Evolutionary conservation across 2,113 vertebrate species (phyloP).

Genomic region (Chitala chitala): DNA sequence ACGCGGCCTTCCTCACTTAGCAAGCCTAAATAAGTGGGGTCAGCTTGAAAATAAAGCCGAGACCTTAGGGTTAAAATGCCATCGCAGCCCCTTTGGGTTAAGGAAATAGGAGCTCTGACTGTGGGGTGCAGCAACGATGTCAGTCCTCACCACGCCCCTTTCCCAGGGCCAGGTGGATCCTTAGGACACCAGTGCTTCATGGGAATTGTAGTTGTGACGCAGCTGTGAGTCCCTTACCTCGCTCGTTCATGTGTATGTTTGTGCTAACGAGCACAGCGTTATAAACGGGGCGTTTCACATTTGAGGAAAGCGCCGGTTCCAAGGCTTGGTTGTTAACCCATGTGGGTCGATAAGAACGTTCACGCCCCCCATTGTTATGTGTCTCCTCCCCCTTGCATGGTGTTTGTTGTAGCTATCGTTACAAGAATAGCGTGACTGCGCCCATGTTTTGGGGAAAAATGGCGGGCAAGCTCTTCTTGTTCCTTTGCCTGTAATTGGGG

Average conservation of each 20-base stretch:
- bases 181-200: not conserved
- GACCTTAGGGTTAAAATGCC: too few species aligned
- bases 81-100: too few species aligned
- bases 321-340: not conserved
- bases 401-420: conserved; percentile 20
- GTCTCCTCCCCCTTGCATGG: not conserved
- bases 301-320: not conserved
- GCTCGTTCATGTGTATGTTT: not conserved
- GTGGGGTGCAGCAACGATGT: not conserved
- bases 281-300: not conserved
- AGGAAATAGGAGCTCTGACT: too few species aligned
- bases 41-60: too few species aligned
- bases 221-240: not conserved
- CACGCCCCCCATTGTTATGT: not conserved
- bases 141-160: too few species aligned
- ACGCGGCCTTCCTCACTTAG: too few species aligned
- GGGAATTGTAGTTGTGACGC: too few species aligned
- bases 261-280: not conserved
- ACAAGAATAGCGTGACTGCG: conserved; percentile 19
- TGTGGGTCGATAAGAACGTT: not conserved
- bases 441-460: conserved; percentile 4
- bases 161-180: not conserved
- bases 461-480: not conserved
- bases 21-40: too few species aligned
- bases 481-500: conserved; percentile 13